Conservation (phyloP, 2,797 vertebrate species). For the Sebastes nivosus region DNA sequence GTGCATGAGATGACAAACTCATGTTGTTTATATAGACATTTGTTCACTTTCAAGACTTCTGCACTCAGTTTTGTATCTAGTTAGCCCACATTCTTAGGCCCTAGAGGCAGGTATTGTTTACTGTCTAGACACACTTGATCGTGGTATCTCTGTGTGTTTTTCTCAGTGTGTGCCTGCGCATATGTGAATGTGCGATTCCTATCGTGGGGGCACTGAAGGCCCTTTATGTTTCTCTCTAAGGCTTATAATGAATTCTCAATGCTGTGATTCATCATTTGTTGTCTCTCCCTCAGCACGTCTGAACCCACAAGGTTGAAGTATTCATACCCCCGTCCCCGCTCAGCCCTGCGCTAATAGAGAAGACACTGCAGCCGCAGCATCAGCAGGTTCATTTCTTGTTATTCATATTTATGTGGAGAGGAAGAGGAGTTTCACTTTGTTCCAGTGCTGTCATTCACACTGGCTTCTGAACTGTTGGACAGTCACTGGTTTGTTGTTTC, state of each 20-base stretch:
- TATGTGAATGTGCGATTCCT: constrained; percentile 14
- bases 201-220: constrained; percentile 4
- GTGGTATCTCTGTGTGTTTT: constrained; percentile 17
- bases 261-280: constrained; percentile 25
- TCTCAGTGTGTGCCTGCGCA: constrained; percentile 9
- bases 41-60: background rate
- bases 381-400: background rate
- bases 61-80: constrained; percentile 3
- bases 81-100: constrained; percentile 40
- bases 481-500: background rate
- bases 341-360: background rate
- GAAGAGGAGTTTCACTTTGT: background rate
- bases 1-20: background rate
- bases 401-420: constrained; percentile 2
- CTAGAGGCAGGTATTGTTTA: constrained; percentile 40
- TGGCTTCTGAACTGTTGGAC: background rate
- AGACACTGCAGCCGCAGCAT: background rate
- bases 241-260: constrained; percentile 37
- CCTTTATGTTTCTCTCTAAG: constrained; percentile 19
- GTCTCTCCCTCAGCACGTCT: constrained; percentile 10
- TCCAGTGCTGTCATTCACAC: background rate
- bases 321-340: constrained; percentile 19
- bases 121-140: constrained; percentile 42
- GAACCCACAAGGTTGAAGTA: constrained; percentile 44
- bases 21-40: constrained; percentile 10